phyloP scores from a whole-genome alignment of 2,113 vertebrate genomes.

The Tichodroma muraria region DNA sequence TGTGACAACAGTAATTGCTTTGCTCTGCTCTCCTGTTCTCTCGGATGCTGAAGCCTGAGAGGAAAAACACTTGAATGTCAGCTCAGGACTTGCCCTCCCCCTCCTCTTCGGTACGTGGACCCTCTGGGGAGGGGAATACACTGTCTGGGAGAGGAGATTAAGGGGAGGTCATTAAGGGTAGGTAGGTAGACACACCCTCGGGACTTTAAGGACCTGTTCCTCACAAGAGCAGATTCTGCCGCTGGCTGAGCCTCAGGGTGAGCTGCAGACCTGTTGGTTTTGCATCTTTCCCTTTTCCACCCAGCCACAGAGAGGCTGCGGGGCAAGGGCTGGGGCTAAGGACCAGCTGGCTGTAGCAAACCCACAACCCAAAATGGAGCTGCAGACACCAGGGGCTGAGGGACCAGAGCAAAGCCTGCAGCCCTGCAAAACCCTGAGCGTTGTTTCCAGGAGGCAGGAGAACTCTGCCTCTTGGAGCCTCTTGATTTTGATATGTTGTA shows the following conservation, averaged over 20 bases:
- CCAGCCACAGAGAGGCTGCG: background rate
- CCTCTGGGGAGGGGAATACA: background rate
- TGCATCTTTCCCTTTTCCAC: background rate
- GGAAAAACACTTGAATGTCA: background rate
- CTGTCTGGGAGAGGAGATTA: background rate
- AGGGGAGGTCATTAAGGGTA: too few species aligned
- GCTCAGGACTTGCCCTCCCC: background rate
- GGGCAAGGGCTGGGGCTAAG: background rate
- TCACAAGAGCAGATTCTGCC: background rate
- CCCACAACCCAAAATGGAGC: background rate
- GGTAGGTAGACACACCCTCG: background rate
- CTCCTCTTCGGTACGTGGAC: background rate
- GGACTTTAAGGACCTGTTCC: background rate
- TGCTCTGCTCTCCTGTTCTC: background rate
- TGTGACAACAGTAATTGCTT: background rate
- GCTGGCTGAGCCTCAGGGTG: background rate
- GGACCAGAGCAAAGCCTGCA: background rate
- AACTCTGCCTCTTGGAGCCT: background rate
- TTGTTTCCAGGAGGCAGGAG: background rate
- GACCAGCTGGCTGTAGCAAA: background rate
- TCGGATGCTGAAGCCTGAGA: background rate
- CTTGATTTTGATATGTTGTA: background rate
- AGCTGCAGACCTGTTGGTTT: background rate
- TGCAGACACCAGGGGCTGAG: background rate
- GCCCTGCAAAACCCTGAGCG: background rate